These are phyloP conservation scores for Pseudomugil gertrudae DNA, from an alignment of 2,797 vertebrate species.

Conservation along the genomic window DNA sequence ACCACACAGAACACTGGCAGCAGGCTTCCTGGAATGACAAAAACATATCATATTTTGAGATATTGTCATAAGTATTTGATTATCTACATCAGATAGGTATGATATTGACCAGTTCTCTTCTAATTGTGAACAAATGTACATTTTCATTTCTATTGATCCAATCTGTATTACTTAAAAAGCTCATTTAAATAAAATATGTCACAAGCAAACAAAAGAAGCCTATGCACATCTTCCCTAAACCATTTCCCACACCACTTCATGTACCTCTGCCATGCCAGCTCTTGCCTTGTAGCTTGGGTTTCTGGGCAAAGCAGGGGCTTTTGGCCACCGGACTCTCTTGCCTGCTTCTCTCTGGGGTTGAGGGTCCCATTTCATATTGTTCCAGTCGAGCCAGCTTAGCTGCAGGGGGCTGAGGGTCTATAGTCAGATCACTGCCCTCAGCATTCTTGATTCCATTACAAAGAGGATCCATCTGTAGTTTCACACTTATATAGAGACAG, in stretches of 20 bases:
- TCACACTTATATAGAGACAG: conserved; percentile 78
- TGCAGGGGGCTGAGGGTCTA: conserved; percentile 89
- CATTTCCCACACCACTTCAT: not conserved
- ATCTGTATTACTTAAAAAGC: not conserved
- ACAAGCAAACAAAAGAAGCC: not conserved
- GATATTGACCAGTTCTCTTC: too few relatives aligned
- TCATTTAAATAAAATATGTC: not conserved
- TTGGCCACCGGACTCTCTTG: conserved; percentile 90
- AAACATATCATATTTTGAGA: conserved; percentile 12
- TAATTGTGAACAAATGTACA: too few relatives aligned
- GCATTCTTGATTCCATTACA: conserved; percentile 92
- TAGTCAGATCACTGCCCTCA: conserved; percentile 89
- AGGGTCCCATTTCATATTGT: conserved; percentile 82
- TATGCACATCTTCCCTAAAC: not conserved
- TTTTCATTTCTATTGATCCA: too few relatives aligned
- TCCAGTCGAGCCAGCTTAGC: conserved; percentile 94
- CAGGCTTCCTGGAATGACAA: conserved; percentile 86
- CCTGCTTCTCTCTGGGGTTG: conserved; percentile 88
- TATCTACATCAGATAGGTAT: not conserved
- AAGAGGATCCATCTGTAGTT: conserved; percentile 90
- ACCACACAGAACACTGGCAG: conserved; percentile 97
- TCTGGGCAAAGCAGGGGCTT: conserved; percentile 87
- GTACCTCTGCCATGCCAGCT: conserved; percentile 92
- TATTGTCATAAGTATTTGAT: not conserved
- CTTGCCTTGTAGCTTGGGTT: conserved; percentile 87